Conservation (phyloP, 2,888 invertebrate genomes). For the Cataglyphis livida region DNA sequence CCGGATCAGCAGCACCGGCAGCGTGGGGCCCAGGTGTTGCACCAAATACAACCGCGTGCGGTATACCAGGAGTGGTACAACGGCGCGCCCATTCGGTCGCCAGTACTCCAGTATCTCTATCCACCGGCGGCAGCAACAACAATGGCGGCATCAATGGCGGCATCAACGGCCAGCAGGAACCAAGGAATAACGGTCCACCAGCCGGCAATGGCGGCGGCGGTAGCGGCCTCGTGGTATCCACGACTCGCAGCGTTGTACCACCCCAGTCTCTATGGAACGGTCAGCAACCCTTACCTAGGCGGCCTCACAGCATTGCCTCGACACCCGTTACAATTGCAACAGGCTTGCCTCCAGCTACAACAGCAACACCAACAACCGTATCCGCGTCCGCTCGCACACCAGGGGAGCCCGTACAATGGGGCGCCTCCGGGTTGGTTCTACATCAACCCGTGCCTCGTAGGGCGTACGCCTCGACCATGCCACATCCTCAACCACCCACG, state of each 20-base stretch:
- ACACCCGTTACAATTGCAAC: conserved; percentile 81
- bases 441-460: conserved; percentile 84
- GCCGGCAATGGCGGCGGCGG: conserved; percentile 62
- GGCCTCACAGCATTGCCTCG: conserved; percentile 89
- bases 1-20: conserved; percentile 61
- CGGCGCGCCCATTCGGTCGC: conserved; percentile 78
- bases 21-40: conserved; percentile 59
- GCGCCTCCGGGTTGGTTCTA: conserved; percentile 82
- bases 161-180: conserved; percentile 66
- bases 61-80: conserved; percentile 73
- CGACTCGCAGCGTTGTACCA: conserved; percentile 81
- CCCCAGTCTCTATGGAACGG: conserved; percentile 84
- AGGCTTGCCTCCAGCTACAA: conserved; percentile 73
- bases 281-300: conserved; percentile 83
- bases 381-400: conserved; percentile 77
- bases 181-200: conserved; percentile 68
- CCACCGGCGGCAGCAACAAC: conserved; percentile 63
- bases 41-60: conserved; percentile 66
- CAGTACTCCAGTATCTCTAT: conserved; percentile 78
- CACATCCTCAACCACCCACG: conserved; percentile 87
- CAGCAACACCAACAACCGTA: conserved; percentile 74
- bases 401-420: conserved; percentile 84
- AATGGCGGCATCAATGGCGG: conserved; percentile 65
- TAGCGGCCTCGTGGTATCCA: conserved; percentile 68
- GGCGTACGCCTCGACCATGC: conserved; percentile 86